A percentile compares a stretch with the other conserved stretches of the same genome.
Conservation (phyloP, 2,888 invertebrate species). For the Actias luna region DNA sequence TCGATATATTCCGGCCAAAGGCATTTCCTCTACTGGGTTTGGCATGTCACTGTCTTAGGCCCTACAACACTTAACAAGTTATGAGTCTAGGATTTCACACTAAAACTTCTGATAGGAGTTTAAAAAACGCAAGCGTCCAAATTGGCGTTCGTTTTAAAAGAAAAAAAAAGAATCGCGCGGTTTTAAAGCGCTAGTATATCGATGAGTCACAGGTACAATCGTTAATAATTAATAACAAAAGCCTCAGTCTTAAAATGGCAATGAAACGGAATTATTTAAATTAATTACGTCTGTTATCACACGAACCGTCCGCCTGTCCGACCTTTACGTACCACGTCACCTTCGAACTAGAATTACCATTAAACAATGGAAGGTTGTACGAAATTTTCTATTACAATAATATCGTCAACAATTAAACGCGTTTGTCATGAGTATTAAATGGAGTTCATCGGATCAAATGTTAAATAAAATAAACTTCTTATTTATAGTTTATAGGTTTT, state of each 20-base stretch:
- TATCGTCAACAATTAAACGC: not conserved
- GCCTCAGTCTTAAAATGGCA: not conserved
- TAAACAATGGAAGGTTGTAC: slow-evolving; percentile 1
- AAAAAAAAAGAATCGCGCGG: too few relatives aligned
- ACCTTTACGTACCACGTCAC: not conserved
- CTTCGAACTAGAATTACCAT: not conserved
- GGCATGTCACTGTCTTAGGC: too few relatives aligned
- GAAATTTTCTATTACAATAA: not conserved
- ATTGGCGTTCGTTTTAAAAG: too few relatives aligned
- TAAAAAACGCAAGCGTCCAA: too few relatives aligned
- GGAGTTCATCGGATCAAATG: too few relatives aligned
- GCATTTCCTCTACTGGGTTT: too few relatives aligned
- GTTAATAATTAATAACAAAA: not conserved
- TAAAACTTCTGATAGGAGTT: too few relatives aligned
- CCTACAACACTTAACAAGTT: too few relatives aligned
- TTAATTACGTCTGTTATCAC: not conserved
- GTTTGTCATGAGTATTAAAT: not conserved
- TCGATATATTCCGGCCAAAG: too few relatives aligned
- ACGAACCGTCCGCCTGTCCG: not conserved
- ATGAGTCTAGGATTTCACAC: too few relatives aligned
- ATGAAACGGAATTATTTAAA: not conserved
- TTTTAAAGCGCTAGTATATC: not conserved
- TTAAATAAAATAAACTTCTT: too few relatives aligned
- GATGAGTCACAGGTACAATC: not conserved
- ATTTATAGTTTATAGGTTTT: too few relatives aligned